Percentiles rank a stretch among this genome's conserved stretches.
phyloP scores from a whole-genome alignment of 2,797 vertebrate genomes.

The Picus viridis region DNA sequence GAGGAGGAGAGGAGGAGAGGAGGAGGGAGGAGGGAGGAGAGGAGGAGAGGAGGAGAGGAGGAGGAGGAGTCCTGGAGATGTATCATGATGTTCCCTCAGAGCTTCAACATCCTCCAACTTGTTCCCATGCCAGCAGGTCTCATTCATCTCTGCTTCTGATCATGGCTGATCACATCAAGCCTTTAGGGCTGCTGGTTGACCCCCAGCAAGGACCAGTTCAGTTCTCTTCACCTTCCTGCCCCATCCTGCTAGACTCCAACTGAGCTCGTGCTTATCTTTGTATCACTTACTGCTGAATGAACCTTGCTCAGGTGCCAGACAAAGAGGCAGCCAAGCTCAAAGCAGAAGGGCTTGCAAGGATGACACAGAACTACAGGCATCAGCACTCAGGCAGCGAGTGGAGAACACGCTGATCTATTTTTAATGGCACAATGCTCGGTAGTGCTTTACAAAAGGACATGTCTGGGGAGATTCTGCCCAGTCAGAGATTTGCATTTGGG shows the following conservation, averaged over 20 bases:
- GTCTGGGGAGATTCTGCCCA: conserved; percentile 64
- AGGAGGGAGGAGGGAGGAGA: too few species aligned
- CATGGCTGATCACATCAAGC: neutral
- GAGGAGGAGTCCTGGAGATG: neutral
- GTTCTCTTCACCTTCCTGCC: neutral
- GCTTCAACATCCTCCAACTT: neutral
- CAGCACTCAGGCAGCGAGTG: conserved; percentile 41
- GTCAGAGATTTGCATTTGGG: conserved; percentile 52
- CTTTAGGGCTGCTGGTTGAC: neutral
- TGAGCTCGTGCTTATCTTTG: neutral
- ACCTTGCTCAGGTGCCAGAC: conserved; percentile 66
- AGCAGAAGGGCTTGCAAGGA: conserved; percentile 50
- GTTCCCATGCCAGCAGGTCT: neutral
- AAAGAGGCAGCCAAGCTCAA: conserved; percentile 52
- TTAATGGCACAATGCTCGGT: conserved; percentile 63
- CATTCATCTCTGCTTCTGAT: neutral
- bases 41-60: too few species aligned
- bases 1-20: too few species aligned
- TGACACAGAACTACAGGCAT: conserved; percentile 53
- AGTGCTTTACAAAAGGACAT: conserved; percentile 56
- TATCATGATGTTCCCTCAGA: neutral
- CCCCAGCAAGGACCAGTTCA: neutral
- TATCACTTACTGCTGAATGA: conserved; percentile 44
- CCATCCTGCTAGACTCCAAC: neutral
- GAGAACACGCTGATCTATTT: conserved; percentile 42